A percentile compares a stretch with the other conserved stretches of the same genome.
These are phyloP conservation scores for Coreoperca whiteheadi DNA, from an alignment of 2,113 vertebrate species.

Conservation along the genomic window DNA sequence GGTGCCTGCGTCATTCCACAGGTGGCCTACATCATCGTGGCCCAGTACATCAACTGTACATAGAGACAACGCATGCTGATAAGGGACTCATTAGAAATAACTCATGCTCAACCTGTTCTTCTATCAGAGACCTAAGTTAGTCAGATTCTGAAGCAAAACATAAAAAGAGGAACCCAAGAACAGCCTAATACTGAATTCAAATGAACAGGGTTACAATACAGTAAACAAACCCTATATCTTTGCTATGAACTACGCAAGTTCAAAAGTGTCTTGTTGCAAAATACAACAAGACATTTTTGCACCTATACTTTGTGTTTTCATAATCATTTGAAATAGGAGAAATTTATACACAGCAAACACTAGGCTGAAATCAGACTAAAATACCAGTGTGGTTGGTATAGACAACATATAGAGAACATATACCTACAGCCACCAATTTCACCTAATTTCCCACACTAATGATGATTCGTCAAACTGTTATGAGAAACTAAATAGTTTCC, in stretches of 20 bases:
- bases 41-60: slow-evolving; percentile 47
- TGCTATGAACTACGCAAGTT: not conserved
- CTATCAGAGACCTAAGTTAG: slow-evolving; percentile 15
- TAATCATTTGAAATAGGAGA: not conserved
- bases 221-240: not conserved
- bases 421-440: not conserved
- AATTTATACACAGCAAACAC: too few relatives aligned
- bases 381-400: not conserved
- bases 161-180: slow-evolving; percentile 3
- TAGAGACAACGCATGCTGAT: slow-evolving; percentile 34
- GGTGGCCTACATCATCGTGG: slow-evolving; percentile 42
- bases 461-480: slow-evolving; percentile 6
- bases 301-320: not conserved
- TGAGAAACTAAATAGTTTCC: slow-evolving; percentile 24
- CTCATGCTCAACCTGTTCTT: slow-evolving; percentile 12
- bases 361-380: not conserved
- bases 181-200: not conserved
- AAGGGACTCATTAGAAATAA: slow-evolving; percentile 56
- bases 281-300: not conserved
- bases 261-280: too few relatives aligned
- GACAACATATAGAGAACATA: not conserved
- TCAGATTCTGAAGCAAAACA: slow-evolving; percentile 13
- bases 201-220: not conserved
- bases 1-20: slow-evolving; percentile 42
- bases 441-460: slow-evolving; percentile 11